Evolutionary conservation across 1,140 invertebrate genomes (phyloP), one percentile per base, ranked within the genome.

Genomic region (Tetragnatha versicolor): DNA sequence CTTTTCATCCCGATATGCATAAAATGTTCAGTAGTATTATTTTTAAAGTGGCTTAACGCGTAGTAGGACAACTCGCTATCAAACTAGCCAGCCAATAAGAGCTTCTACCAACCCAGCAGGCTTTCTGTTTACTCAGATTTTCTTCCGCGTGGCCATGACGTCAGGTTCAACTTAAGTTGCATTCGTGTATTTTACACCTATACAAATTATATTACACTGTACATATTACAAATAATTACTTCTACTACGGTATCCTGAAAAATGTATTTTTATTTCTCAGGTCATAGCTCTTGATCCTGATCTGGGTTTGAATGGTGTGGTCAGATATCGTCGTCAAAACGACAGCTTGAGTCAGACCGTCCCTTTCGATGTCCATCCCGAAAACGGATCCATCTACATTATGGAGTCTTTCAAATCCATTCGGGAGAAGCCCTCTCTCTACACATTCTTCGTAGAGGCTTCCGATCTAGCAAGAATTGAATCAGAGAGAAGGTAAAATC

Each of bases 241-340:
- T 47, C 4, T 47, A 1, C 1, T 0, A 17, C 22, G 49, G 14
- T 53, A 25, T 22, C 0, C 14, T 6, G 10, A 53, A 53, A 27
- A 6, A 3, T 22, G 22, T 0, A 9, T 77, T 47, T 69, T 35
- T 53, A 39, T 25, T 60, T n/a, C 35, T 31, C 22, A 81, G 80
- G 77, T 84, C 2, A 82, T 81, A 22, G 83, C 83, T 27, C 39
- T 82, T 35, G 84, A 84, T 73, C 82, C 81, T 6, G 84, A 84
- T 80, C 66, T 84, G 10, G 83, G 80, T 31, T 82, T 83, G 3
- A 84, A 84, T 51, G 84, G 84, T 1, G 42, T 68, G 6, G 82
- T 84, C 0, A 73, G 81, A 45, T 84, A 84, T 25, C 93, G 93
- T 0, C 81, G 82, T 66, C 83, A 83, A 61, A 83, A 83, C 75